Evolutionary conservation across 1,140 invertebrate genomes (phyloP).

Genomic region (Penaeus japonicus): DNA sequence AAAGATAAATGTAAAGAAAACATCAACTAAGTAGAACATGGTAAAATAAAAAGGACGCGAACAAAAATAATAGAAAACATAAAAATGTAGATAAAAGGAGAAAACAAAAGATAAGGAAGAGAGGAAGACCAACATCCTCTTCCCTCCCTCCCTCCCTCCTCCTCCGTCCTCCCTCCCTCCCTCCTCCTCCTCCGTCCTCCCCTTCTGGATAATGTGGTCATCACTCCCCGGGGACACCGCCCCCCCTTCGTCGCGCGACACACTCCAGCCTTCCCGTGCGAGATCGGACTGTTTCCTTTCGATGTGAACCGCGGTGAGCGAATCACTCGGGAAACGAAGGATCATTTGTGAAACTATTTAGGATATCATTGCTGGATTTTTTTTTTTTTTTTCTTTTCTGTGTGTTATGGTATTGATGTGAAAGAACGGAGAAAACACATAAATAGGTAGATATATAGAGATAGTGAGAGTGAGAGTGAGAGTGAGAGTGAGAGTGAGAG

Average conservation of each 20-base stretch:
- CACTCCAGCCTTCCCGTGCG: background rate
- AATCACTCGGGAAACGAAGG: no score
- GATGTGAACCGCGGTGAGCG: no score
- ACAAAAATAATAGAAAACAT: no score
- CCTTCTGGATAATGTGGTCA: conserved; percentile 52
- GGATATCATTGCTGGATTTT: conserved; percentile 40
- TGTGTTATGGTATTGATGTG: conserved; percentile 26
- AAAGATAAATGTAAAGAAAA: no score
- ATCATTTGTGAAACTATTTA: background rate
- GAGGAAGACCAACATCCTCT: no score
- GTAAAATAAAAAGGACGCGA: no score
- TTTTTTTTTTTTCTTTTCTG: conserved; percentile 30
- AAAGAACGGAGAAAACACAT: background rate
- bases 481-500: background rate
- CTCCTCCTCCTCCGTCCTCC: background rate
- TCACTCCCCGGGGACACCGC: conserved; percentile 38
- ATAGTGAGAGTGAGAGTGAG: background rate
- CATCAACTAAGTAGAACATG: no score
- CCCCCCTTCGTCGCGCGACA: background rate
- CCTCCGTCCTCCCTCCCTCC: background rate
- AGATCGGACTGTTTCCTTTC: no score
- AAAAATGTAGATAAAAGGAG: no score
- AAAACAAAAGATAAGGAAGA: no score
- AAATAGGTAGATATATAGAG: background rate
- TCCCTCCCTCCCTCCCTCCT: no score